These are phyloP conservation scores for Ecdyonurus torrentis DNA, from an alignment of 2,888 invertebrate genomes.

Conservation along the genomic window DNA sequence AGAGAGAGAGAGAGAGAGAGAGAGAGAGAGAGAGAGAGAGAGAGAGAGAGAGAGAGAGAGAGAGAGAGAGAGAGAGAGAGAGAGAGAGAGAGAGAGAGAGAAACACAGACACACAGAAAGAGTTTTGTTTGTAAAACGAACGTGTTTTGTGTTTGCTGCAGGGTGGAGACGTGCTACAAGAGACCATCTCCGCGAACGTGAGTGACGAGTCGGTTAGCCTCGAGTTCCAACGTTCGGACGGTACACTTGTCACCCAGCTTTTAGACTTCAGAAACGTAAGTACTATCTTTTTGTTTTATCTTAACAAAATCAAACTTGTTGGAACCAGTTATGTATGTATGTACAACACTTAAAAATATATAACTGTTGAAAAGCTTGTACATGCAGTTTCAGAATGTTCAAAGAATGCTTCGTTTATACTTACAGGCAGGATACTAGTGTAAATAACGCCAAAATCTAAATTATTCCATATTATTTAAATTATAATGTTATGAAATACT, in stretches of 20 bases:
- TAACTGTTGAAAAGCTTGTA: too few relatives aligned
- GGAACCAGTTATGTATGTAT: too few relatives aligned
- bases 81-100: neutral
- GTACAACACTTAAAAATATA: too few relatives aligned
- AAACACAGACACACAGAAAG: neutral
- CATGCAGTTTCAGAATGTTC: too few relatives aligned
- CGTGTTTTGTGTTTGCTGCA: slow-evolving; percentile 26
- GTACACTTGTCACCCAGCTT: slow-evolving; percentile 78
- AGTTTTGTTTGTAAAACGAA: neutral
- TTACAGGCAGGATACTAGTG: too few relatives aligned
- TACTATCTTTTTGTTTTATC: neutral
- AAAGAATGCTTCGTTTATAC: too few relatives aligned
- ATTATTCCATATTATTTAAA: too few relatives aligned
- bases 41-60: neutral
- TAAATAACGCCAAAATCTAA: too few relatives aligned
- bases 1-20: too few relatives aligned
- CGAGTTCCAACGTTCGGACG: slow-evolving; percentile 81
- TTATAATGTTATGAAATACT: too few relatives aligned
- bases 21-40: neutral
- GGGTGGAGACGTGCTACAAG: slow-evolving; percentile 88
- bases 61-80: neutral
- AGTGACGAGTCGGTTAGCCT: slow-evolving; percentile 77
- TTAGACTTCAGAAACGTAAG: slow-evolving; percentile 89
- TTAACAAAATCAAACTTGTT: too few relatives aligned
- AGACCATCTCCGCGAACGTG: slow-evolving; percentile 81